Conservation (phyloP, 2,888 invertebrate species). For the Cotesia congregata region DNA sequence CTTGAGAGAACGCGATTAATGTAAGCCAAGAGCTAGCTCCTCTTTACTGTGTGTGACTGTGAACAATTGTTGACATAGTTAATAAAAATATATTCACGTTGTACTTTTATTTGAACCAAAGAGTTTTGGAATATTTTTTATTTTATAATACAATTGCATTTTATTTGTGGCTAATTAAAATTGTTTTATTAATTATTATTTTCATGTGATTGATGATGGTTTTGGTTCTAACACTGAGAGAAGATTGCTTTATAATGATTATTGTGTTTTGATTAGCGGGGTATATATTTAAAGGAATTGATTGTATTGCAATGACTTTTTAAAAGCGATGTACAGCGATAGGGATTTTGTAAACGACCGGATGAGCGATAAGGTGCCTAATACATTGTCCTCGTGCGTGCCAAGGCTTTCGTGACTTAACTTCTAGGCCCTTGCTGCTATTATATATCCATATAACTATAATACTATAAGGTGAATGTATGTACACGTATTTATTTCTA, state of each 20-base stretch:
- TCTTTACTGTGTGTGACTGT: not conserved
- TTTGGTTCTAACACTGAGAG: too few relatives aligned
- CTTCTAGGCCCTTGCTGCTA: not conserved
- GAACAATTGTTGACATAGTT: not conserved
- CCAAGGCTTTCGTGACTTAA: conserved; percentile 37
- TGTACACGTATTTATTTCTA: not conserved
- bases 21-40: not conserved
- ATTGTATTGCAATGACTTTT: not conserved
- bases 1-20: not conserved
- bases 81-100: not conserved
- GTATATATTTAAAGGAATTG: not conserved
- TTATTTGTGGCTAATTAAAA: too few relatives aligned
- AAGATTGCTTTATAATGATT: not conserved
- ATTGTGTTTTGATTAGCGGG: not conserved
- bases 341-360: conserved; percentile 26
- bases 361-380: conserved; percentile 29
- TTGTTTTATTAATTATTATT: too few relatives aligned
- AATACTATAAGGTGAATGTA: not conserved
- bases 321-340: conserved; percentile 10
- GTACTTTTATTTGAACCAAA: not conserved
- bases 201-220: too few relatives aligned
- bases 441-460: conserved; percentile 12
- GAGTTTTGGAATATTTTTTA: too few relatives aligned
- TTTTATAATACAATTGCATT: too few relatives aligned
- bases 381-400: conserved; percentile 35